Percentiles rank a stretch among this genome's conserved stretches.
Conservation (phyloP, 2,113 vertebrate species). For the Cochlearius cochlearius region DNA sequence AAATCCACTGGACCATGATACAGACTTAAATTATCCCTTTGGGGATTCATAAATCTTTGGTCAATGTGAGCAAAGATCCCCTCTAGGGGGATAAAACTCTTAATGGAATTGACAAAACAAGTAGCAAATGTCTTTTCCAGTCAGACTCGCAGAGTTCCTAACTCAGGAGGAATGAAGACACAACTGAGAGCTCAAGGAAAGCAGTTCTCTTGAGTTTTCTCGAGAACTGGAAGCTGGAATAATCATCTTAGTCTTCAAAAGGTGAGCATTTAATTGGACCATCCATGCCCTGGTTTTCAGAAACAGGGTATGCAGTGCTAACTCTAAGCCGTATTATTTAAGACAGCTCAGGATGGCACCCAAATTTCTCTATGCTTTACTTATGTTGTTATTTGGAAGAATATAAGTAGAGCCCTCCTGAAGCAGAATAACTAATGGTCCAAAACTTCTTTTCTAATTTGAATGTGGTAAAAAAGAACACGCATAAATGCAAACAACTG, state of each 20-base stretch:
- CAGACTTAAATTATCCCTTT: neutral
- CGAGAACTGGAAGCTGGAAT: neutral
- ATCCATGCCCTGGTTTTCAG: neutral
- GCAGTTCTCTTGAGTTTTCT: neutral
- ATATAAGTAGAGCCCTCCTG: neutral
- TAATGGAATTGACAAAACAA: constrained; percentile 12
- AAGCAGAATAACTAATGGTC: neutral
- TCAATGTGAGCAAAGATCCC: neutral
- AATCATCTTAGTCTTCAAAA: constrained; percentile 2
- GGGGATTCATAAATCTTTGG: neutral
- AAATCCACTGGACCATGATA: neutral
- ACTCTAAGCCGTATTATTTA: neutral
- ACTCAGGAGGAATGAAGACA: neutral
- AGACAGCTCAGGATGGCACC: neutral
- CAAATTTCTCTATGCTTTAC: neutral
- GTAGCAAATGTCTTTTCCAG: neutral
- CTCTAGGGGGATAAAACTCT: neutral
- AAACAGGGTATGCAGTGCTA: neutral
- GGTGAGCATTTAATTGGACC: neutral
- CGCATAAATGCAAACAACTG: neutral
- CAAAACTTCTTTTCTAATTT: neutral
- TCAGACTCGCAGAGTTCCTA: neutral
- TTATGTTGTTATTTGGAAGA: neutral
- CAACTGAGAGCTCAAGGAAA: neutral
- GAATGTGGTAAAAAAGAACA: neutral